Evolutionary conservation across 2,888 invertebrate genomes (phyloP).

Genomic region (Epinotia demarniana): DNA sequence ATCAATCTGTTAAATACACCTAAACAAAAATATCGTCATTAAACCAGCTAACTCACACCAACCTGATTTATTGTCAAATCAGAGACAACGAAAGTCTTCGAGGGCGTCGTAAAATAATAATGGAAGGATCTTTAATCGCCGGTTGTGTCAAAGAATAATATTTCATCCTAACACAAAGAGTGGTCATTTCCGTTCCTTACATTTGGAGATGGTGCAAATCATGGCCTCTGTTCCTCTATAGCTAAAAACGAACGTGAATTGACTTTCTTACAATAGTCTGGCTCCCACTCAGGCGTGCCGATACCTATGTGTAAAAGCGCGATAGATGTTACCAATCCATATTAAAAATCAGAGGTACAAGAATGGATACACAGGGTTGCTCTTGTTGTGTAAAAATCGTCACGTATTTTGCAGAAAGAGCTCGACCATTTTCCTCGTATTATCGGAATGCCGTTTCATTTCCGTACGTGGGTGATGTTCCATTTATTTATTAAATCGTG

Average conservation of each 20-base stretch:
- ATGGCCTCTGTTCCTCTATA: not conserved
- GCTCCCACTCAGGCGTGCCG: not conserved
- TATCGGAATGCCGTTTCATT: constrained; percentile 18
- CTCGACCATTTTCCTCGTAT: constrained; percentile 11
- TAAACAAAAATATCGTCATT: constrained; percentile 20
- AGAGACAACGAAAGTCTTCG: constrained; percentile 31
- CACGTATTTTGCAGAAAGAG: constrained; percentile 11
- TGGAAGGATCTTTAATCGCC: constrained; percentile 37
- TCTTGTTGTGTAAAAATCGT: not conserved
- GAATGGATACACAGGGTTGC: not conserved
- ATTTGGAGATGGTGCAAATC: constrained; percentile 28
- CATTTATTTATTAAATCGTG: constrained; percentile 4
- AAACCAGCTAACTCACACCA: constrained; percentile 14
- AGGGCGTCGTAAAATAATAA: constrained; percentile 39
- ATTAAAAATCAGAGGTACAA: not conserved
- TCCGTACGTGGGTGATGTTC: constrained; percentile 3
- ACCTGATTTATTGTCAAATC: constrained; percentile 36
- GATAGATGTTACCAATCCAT: not conserved
- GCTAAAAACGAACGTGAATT: not conserved
- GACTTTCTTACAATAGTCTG: not conserved
- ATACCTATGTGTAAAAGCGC: not conserved
- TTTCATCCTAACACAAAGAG: constrained; percentile 15
- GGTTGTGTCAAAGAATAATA: constrained; percentile 28
- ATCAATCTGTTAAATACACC: not conserved
- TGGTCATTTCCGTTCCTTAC: constrained; percentile 28